Conservation (phyloP, 2,888 invertebrate species). For the Meloe dianella region DNA sequence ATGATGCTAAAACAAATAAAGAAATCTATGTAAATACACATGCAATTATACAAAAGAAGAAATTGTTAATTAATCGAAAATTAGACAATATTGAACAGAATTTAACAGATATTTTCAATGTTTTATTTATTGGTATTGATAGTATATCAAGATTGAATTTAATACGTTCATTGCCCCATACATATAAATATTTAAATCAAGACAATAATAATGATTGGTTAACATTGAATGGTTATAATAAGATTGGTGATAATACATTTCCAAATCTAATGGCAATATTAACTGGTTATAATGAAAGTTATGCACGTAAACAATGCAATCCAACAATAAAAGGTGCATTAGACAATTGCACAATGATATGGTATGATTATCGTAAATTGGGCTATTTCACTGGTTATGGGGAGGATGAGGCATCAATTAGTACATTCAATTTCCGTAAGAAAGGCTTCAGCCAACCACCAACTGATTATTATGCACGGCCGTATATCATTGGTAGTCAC, state of each 20-base stretch:
- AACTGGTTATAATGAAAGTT: conserved; percentile 57
- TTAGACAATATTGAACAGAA: conserved; percentile 37
- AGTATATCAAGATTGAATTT: conserved; percentile 83
- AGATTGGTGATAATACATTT: conserved; percentile 87
- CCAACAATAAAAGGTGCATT: conserved; percentile 63
- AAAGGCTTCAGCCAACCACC: conserved; percentile 75
- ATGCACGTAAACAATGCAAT: conserved; percentile 61
- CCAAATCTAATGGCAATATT: conserved; percentile 86
- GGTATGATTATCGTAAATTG: conserved; percentile 73
- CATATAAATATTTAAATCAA: conserved; percentile 68
- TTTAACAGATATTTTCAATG: conserved; percentile 55
- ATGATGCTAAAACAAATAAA: conserved; percentile 34
- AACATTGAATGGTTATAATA: conserved; percentile 57
- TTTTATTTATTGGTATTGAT: conserved; percentile 83
- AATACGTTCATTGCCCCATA: conserved; percentile 76
- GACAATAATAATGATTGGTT: conserved; percentile 59
- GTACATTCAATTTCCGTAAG: conserved; percentile 76
- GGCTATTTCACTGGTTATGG: conserved; percentile 81
- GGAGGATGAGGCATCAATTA: conserved; percentile 75
- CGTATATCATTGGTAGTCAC: conserved; percentile 74
- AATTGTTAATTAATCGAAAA: conserved; percentile 42
- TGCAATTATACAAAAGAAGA: conserved; percentile 54
- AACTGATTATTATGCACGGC: conserved; percentile 80
- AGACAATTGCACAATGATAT: conserved; percentile 77
- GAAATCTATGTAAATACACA: conserved; percentile 64